Base-by-base conservation (phyloP, 2,797 vertebrate species). In the Allobates femoralis region DNA sequence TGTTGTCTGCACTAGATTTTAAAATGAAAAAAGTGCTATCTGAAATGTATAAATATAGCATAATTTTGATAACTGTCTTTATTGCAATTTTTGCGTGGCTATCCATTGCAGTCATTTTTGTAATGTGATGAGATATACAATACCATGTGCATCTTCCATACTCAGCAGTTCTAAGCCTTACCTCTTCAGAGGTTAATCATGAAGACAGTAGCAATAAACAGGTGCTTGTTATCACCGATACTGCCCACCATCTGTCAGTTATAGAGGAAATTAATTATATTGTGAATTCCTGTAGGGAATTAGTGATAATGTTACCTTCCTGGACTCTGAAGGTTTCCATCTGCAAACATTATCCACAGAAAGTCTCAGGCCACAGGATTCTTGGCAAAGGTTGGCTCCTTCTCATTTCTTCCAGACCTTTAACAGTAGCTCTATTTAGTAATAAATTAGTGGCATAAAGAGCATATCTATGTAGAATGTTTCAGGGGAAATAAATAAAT, bases 121-220 rank as follows among this genome's bases (percentile, higher is more conserved):
- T 30, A 62, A 21, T 50, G 23, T 30, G 19, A 30, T n/a, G 60
- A 60, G 37, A 79, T 14, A 79, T 80, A 50, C 19, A 32, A 60
- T 56, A 37, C 26, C 3, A 66, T 28, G 2, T 34, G 18, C 30
- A 53, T 28, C 16, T 28, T 82, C 50, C 51, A 55, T 53, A 30
- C 32, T 81, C 46, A 82, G 30, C 80, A 56, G 5, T 50, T 73
- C 21, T 73, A 12, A 41, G 6, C n/a, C 84, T 26, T 74, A 85
- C 89, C 90, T 91, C 89, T 88, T 92, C 80, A 85, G 89, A 91
- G 90, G 91, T 91, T 90, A 85, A 90, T 92, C 51, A 73, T 83
- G 69, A 86, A 83, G 73, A 73, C 14, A 64, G 37, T 34, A 37
- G 51, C 37, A 69, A 73, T 82, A 82, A 73, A n/a, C 81, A 41